Conservation (phyloP, 2,797 vertebrate species). For the Dendrocincla fuliginosa region DNA sequence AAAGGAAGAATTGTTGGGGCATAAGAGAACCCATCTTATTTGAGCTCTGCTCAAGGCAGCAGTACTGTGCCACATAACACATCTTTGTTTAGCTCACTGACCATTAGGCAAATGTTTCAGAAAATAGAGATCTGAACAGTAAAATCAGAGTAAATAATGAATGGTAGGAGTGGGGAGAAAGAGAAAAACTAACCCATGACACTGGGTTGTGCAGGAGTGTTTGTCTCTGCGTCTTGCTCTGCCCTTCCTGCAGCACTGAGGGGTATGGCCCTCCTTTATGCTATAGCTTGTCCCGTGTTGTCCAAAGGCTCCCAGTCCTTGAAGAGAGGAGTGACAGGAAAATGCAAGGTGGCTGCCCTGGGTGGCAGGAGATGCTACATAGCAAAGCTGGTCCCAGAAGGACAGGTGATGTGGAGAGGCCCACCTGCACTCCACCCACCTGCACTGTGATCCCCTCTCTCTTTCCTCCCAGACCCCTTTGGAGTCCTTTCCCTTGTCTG, state of each 20-base stretch:
- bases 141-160: neutral
- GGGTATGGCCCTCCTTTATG: neutral
- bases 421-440: neutral
- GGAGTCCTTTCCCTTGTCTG: neutral
- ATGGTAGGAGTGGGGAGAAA: neutral
- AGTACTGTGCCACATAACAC: neutral
- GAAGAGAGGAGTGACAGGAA: neutral
- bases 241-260: neutral
- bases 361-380: accelerated
- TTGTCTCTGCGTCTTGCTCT: neutral
- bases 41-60: neutral
- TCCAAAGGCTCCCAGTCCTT: neutral
- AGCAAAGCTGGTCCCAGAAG: neutral
- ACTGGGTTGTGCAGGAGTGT: neutral
- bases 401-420: neutral
- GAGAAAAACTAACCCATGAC: neutral
- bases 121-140: neutral
- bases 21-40: neutral
- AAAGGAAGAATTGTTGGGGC: neutral
- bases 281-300: neutral
- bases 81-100: neutral
- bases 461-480: neutral
- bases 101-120: neutral
- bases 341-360: neutral
- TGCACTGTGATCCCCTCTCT: neutral